Percentiles rank a stretch among this genome's conserved stretches.
phyloP scores from a whole-genome alignment of 2,797 vertebrate species.

The Coracias cyanogaster region DNA sequence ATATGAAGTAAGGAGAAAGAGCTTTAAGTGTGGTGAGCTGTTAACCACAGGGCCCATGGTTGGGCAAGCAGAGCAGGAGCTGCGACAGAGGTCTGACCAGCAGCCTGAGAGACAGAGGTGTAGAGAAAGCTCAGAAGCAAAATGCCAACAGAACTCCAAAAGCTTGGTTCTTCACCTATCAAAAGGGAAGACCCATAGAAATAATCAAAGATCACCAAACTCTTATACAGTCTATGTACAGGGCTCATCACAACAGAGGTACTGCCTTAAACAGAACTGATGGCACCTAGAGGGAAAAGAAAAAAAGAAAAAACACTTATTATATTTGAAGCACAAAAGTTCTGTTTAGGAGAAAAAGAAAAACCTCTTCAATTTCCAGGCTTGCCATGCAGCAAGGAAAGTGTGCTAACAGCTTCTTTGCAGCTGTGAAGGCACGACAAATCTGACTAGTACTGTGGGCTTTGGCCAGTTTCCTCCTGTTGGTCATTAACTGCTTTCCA shows the following conservation, averaged over 20 bases:
- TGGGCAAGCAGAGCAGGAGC: neutral
- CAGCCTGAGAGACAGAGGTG: neutral
- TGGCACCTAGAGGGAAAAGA: neutral
- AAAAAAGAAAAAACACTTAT: neutral
- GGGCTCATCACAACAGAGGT: neutral
- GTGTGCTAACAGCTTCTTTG: constrained; percentile 26
- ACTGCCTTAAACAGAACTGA: neutral
- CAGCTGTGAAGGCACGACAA: constrained; percentile 56
- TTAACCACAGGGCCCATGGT: neutral
- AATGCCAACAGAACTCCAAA: neutral
- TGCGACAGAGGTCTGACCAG: neutral
- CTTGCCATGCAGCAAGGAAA: constrained; percentile 30
- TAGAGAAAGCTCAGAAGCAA: neutral
- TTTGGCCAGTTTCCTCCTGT: constrained; percentile 33
- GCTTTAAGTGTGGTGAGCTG: neutral
- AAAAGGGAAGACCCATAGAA: neutral
- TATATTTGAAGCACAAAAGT: neutral
- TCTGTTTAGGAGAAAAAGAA: neutral
- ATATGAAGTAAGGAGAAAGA: neutral
- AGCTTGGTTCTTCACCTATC: neutral
- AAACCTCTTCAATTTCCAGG: neutral
- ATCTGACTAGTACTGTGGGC: constrained; percentile 6
- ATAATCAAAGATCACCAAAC: neutral
- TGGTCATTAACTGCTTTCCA: constrained; percentile 35
- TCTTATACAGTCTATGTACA: neutral